Percentiles rank a stretch among this genome's conserved stretches.
phyloP scores from a whole-genome alignment of 2,888 invertebrate genomes.

The Clanis bilineata region DNA sequence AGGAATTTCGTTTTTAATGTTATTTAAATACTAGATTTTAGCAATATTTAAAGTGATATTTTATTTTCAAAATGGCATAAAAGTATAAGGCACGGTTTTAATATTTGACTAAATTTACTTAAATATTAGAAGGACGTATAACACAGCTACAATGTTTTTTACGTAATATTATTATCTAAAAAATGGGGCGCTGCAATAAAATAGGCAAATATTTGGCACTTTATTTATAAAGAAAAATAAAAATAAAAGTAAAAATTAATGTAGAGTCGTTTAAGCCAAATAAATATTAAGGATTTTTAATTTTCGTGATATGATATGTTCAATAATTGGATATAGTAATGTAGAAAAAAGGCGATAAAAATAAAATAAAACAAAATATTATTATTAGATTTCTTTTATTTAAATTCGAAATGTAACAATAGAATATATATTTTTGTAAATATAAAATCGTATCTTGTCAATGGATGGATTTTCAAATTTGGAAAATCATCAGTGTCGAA shows the following conservation, averaged over 20 bases:
- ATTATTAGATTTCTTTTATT: constrained; percentile 67
- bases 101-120: constrained; percentile 68
- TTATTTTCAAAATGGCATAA: constrained; percentile 77
- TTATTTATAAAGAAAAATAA: constrained; percentile 34
- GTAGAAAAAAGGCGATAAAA: constrained; percentile 46
- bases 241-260: background rate
- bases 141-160: constrained; percentile 50
- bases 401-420: constrained; percentile 78
- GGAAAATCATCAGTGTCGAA: constrained; percentile 39
- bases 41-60: constrained; percentile 74
- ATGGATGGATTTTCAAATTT: constrained; percentile 72
- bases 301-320: constrained; percentile 62
- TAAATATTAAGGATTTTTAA: constrained; percentile 23
- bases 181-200: constrained; percentile 14
- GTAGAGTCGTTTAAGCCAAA: background rate
- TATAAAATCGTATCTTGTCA: constrained; percentile 75
- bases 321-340: constrained; percentile 49
- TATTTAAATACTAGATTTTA: constrained; percentile 54
- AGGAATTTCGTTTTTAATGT: constrained; percentile 25
- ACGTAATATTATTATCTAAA: constrained; percentile 22
- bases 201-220: constrained; percentile 43
- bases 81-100: constrained; percentile 80
- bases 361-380: constrained; percentile 65
- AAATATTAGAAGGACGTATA: constrained; percentile 70
- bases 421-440: constrained; percentile 65